Base-by-base conservation (phyloP, 2,113 vertebrate species). In the Jacana jacana region DNA sequence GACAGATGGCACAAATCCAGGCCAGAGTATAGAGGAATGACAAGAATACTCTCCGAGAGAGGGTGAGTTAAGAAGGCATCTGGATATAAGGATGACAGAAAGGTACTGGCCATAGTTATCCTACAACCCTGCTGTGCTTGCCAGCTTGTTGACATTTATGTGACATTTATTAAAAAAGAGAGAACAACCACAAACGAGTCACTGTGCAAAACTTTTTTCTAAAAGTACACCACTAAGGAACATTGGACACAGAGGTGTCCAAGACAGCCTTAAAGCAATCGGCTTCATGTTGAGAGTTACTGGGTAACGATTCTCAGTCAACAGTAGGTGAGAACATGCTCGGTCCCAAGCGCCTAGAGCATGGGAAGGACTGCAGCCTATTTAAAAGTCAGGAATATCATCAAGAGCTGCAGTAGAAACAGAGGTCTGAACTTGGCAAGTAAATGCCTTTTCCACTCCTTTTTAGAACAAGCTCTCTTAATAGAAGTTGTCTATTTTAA, bases 141-240 rank as follows among this genome's bases (percentile, higher is more conserved):
- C 81, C 89, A 96, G 73, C 72, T 84, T 55, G 48, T 54, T 93
- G 90, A 92, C 85, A 84, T 93, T 88, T 88, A 60, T n/a, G 57
- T 48, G 13, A 51, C 88, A n/a, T n/a, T n/a, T 86, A 60, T 84
- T 78, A 68, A 86, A 93, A 75, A 79, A 40, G 17, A 76, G 24
- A 81, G 58, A 96, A 89, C 60, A 86, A 75, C 82, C 76, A 90
- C 95, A 84, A 91, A 91, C 55, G 57, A 90, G 77, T 48, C 31
- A 44, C 72, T 44, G 25, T 12, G 71, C 69, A 78, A 55, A 90
- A 77, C 35, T 48, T 75, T 48, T 49, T 85, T 61, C 35, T 84
- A 35, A 48, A 89, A 89, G 86, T 51, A 88, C 69, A 58, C 0
- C 23, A 33, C n/a, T 81, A 70, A 86, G 81, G 86, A 97, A 75